phyloP scores from a whole-genome alignment of 1,140 invertebrate species.

The Halictus rubicundus region DNA sequence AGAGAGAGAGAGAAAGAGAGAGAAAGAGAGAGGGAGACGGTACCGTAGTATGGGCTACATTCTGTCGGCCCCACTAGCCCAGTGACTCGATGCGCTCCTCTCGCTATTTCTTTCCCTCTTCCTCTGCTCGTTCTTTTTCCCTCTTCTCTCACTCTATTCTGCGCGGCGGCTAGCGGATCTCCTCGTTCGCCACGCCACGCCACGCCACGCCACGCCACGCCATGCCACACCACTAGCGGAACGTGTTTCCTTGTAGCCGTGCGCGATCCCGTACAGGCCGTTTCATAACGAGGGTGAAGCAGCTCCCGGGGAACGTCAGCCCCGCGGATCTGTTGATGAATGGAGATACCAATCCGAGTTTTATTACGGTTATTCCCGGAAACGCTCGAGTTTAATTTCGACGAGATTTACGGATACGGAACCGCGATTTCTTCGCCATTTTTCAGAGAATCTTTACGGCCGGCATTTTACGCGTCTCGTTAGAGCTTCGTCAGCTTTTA shows the following conservation, averaged over 20 bases:
- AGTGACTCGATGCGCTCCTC: constrained; percentile 68
- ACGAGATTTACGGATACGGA: too few relatives aligned
- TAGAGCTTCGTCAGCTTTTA: too few relatives aligned
- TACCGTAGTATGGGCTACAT: constrained; percentile 71
- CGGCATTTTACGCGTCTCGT: too few relatives aligned
- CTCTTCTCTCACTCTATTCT: constrained; percentile 34
- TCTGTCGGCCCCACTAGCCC: constrained; percentile 75
- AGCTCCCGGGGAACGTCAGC: neutral
- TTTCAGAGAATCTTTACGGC: too few relatives aligned
- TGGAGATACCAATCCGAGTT: neutral
- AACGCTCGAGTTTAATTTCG: too few relatives aligned
- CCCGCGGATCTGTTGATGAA: neutral
- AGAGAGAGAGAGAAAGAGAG: constrained; percentile 52
- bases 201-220: neutral
- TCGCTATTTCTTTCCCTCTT: constrained; percentile 50
- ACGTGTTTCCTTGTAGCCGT: constrained; percentile 8
- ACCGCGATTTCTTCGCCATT: too few relatives aligned
- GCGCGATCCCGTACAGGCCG: neutral
- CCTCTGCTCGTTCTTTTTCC: constrained; percentile 32
- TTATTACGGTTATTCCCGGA: neutral
- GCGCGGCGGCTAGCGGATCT: constrained; percentile 31
- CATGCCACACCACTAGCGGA: neutral
- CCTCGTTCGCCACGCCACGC: constrained; percentile 25
- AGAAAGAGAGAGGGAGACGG: constrained; percentile 47
- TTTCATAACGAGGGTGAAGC: neutral